phyloP scores from a whole-genome alignment of 1,140 invertebrate genomes.

The Danaus melanippus region DNA sequence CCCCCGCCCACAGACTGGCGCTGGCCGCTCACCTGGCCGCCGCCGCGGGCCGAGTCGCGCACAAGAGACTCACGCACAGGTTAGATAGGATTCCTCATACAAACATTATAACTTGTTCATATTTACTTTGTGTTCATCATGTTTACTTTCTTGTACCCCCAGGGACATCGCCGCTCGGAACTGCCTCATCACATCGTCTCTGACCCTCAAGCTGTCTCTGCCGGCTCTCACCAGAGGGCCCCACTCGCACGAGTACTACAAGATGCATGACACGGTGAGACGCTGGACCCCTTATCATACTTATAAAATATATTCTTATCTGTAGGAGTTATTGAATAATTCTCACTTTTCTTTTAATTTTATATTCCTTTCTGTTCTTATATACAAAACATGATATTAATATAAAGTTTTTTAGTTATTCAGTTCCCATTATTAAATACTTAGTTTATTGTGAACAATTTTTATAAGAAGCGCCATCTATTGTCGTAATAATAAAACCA shows the following conservation, averaged over 20 bases:
- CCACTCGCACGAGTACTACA: conserved; percentile 89
- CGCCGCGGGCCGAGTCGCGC: conserved; percentile 88
- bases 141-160: neutral
- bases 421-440: no score
- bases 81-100: conserved; percentile 8
- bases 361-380: no score
- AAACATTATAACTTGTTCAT: no score
- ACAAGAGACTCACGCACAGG: conserved; percentile 83
- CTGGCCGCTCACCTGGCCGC: conserved; percentile 84
- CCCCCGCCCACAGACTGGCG: conserved; percentile 79
- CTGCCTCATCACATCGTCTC: conserved; percentile 87
- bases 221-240: conserved; percentile 87
- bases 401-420: no score
- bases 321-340: no score
- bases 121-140: no score
- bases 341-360: no score
- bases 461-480: no score
- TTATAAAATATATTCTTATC: no score
- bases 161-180: conserved; percentile 94
- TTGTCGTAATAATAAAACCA: neutral
- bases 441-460: no score
- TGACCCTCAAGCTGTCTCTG: conserved; percentile 88
- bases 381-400: no score
- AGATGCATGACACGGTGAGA: conserved; percentile 81
- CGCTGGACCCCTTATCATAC: no score